phyloP scores from a whole-genome alignment of 2,888 invertebrate species.

The Pollenia labialis region DNA sequence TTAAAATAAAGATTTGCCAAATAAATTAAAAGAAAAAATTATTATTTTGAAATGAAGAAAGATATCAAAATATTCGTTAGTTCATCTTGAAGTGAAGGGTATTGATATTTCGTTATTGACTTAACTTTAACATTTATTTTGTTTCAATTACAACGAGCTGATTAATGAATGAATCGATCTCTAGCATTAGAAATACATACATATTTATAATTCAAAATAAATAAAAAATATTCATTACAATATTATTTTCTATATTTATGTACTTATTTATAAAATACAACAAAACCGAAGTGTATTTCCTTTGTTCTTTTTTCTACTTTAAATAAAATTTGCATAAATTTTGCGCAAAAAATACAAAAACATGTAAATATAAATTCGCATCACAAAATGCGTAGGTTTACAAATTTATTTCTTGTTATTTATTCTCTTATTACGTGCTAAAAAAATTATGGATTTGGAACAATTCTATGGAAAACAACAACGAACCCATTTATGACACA shows the following conservation, averaged over 20 bases:
- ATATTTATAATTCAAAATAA: not conserved
- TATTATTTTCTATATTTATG: not conserved
- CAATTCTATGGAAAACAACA: not conserved
- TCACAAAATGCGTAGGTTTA: conserved; percentile 21
- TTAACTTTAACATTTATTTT: not conserved
- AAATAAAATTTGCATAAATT: conserved; percentile 46
- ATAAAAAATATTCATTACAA: too few relatives aligned
- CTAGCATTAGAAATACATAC: conserved; percentile 48
- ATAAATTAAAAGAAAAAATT: too few relatives aligned
- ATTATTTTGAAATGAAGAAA: too few relatives aligned
- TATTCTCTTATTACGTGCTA: conserved; percentile 4
- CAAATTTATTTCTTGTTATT: not conserved
- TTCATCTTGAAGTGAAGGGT: not conserved
- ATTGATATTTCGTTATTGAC: not conserved
- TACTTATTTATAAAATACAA: conserved; percentile 7
- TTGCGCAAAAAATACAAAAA: conserved; percentile 5
- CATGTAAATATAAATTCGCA: not conserved
- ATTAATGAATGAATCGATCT: conserved; percentile 42
- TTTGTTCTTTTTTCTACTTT: conserved; percentile 38
- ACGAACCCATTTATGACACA: not conserved
- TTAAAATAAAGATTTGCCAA: too few relatives aligned
- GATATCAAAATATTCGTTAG: not conserved
- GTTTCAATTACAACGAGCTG: not conserved
- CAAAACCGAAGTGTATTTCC: conserved; percentile 49
- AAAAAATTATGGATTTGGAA: conserved; percentile 35